Base-by-base conservation (phyloP, 2,888 invertebrate species). In the Harmothoe impar region DNA sequence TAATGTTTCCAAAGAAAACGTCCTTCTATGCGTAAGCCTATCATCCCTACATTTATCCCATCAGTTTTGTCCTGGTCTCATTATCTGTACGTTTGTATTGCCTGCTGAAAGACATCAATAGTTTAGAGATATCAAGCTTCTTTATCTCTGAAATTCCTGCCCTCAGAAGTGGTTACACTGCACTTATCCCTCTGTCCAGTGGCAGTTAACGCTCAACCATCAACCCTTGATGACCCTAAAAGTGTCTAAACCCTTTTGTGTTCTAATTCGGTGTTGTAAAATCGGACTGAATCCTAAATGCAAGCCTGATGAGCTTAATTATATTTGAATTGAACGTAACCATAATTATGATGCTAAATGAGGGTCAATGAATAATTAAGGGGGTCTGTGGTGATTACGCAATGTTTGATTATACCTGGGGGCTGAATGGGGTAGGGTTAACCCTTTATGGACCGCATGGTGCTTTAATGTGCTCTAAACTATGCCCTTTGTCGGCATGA, bases 301-400 rank as follows among this genome's bases (percentile, higher is more conserved):
- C 43, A 33, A 43, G 7, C 81, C 33, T 81, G 81, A 81, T 81
- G 81, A 43, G 81, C 33, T 81, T 81, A 81, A 81, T 81, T 81
- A 81, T 81, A 35, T 81, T 81, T 43, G 81, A 81, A 17, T 81
- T 81, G 23, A 81, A 81, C 81, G 81, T 81, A 33, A 81, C 35
- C 33, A 43, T 81, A 81, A 81, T 43, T 81, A 81, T 43, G 43
- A n/a, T 35, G 23, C 35, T 81, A 81, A 81, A 81, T 43, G 81
- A 35, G 29, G n/a, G 7, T 20, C 81, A 25, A 33, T 81, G 81
- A 81, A 81, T 81, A 81, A 81, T 35, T 33, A 23, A 20, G 23
- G 43, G 81, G 81, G 17, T 0, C 33, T 29, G 17, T 1, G 5
- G 35, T n/a, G 20, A 43, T 81, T 81, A n/a, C 81, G 20, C 81